Conservation (phyloP, 2,888 invertebrate genomes). For the Eilema griseolum region DNA sequence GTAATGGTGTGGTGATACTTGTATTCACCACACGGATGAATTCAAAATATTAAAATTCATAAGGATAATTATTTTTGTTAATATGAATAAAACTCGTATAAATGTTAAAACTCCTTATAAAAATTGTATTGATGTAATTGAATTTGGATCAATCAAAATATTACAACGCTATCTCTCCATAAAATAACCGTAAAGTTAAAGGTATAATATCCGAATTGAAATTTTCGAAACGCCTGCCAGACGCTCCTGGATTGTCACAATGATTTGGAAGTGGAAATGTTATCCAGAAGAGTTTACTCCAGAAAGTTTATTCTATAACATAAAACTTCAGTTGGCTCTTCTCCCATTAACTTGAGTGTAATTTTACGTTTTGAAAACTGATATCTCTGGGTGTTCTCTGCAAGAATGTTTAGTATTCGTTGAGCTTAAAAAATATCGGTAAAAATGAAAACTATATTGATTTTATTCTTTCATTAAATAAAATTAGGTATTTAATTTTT, state of each 20-base stretch:
- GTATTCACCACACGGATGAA: no score
- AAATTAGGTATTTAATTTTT: background rate
- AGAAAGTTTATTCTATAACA: slow-evolving; percentile 53
- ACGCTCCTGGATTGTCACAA: slow-evolving; percentile 44
- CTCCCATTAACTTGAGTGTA: slow-evolving; percentile 51
- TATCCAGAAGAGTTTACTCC: slow-evolving; percentile 45
- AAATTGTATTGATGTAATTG: background rate
- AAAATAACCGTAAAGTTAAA: slow-evolving; percentile 31
- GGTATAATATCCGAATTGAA: slow-evolving; percentile 36
- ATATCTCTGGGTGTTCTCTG: slow-evolving; percentile 31
- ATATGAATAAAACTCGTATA: background rate
- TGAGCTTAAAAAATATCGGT: slow-evolving; percentile 22
- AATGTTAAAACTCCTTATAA: background rate
- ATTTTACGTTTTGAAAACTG: slow-evolving; percentile 55
- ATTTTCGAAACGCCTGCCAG: slow-evolving; percentile 37
- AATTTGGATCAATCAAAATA: slow-evolving; percentile 1
- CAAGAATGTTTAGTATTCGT: slow-evolving; percentile 31
- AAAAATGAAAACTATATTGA: background rate
- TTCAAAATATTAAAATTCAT: no score
- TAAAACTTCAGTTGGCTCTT: slow-evolving; percentile 52
- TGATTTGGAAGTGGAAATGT: slow-evolving; percentile 53
- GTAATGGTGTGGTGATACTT: no score
- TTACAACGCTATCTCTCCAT: slow-evolving; percentile 3
- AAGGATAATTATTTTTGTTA: background rate
- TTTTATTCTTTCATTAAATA: background rate